Percentiles rank a stretch among this genome's conserved stretches.
Conservation (phyloP, 2,113 vertebrate species). For the Embiotoca jacksoni region DNA sequence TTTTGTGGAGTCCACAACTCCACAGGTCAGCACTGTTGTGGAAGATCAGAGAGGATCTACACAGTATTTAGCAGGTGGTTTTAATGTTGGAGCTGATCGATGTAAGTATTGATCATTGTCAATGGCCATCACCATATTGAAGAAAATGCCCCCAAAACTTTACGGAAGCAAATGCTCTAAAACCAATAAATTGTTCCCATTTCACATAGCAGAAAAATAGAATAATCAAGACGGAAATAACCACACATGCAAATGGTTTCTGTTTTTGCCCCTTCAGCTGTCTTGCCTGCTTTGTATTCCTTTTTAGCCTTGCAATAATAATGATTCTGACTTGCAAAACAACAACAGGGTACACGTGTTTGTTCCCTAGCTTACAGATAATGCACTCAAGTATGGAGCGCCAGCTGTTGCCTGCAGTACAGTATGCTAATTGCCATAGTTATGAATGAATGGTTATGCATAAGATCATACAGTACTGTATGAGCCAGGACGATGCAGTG, state of each 20-base stretch:
- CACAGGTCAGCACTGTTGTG: too few relatives aligned
- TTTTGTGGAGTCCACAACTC: too few relatives aligned
- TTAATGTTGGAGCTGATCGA: too few relatives aligned
- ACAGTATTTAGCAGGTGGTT: too few relatives aligned
- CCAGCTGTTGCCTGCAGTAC: conserved; percentile 75
- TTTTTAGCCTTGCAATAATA: conserved; percentile 68
- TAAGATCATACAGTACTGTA: conserved; percentile 36
- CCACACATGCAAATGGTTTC: conserved; percentile 44
- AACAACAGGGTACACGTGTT: conserved; percentile 68
- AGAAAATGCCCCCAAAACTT: not conserved
- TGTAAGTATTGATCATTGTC: too few relatives aligned
- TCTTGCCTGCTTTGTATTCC: conserved; percentile 43
- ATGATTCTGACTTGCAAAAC: conserved; percentile 69
- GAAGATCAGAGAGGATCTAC: too few relatives aligned
- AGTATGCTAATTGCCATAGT: conserved; percentile 71
- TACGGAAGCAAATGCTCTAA: conserved; percentile 16
- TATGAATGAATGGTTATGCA: conserved; percentile 55
- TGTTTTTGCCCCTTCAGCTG: conserved; percentile 38
- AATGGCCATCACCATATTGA: too few relatives aligned
- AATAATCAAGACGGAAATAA: conserved; percentile 31
- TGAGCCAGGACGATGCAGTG: conserved; percentile 15
- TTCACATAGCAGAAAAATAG: conserved; percentile 9
- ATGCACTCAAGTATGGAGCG: conserved; percentile 62
- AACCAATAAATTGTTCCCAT: conserved; percentile 20
- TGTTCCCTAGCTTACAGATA: conserved; percentile 62